Conservation (phyloP, 2,888 invertebrate species). For the Suillia variegata region DNA sequence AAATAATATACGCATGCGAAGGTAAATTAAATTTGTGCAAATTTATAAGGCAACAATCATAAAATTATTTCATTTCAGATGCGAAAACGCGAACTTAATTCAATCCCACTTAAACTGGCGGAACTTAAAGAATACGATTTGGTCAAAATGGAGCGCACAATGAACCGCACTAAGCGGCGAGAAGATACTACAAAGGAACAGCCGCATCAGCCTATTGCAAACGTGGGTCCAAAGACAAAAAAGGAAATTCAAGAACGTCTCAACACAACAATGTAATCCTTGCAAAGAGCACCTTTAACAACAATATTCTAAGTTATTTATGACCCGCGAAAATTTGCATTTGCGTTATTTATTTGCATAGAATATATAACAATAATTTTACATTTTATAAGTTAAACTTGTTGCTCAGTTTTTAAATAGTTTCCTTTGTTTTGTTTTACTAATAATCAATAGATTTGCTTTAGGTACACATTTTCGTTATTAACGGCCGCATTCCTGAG, state of each 20-base stretch:
- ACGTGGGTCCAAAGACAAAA: constrained; percentile 34
- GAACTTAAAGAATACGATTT: constrained; percentile 60
- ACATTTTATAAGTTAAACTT: constrained; percentile 18
- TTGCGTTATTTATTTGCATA: constrained; percentile 5
- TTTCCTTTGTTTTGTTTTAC: constrained; percentile 15
- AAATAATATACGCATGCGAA: no score
- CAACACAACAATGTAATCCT: constrained; percentile 31
- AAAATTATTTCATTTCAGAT: constrained; percentile 35
- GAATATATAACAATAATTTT: constrained; percentile 9
- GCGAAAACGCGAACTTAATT: constrained; percentile 59
- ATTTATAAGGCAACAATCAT: no score
- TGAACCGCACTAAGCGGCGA: constrained; percentile 24
- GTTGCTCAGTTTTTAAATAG: constrained; percentile 20
- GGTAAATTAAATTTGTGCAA: no score
- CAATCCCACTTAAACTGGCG: constrained; percentile 57
- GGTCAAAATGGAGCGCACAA: constrained; percentile 49
- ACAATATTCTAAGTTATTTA: neutral
- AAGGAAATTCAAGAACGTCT: constrained; percentile 34
- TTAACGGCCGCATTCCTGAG: neutral
- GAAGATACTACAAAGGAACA: neutral
- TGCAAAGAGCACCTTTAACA: neutral
- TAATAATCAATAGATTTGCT: no score
- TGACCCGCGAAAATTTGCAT: neutral
- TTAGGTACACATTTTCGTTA: constrained; percentile 26
- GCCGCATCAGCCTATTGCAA: constrained; percentile 33